Percentiles rank a stretch among this genome's conserved stretches.
Evolutionary conservation across 1,140 invertebrate species (phyloP).

Genomic region (Ylistrum balloti): DNA sequence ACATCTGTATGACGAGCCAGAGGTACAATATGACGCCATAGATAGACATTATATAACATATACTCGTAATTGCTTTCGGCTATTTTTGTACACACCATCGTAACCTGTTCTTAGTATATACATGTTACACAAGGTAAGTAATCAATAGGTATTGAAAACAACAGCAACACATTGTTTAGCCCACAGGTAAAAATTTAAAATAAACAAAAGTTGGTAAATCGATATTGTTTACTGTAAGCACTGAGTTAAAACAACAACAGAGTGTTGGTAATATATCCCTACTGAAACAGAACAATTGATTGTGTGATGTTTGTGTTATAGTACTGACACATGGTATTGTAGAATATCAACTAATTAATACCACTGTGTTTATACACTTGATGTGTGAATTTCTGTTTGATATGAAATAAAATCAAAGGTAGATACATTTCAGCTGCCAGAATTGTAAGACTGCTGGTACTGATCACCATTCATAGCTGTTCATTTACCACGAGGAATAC

Average conservation of each 20-base stretch:
- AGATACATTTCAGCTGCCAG: too few relatives aligned
- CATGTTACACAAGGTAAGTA: neutral
- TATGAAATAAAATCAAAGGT: too few relatives aligned
- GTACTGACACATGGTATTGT: too few relatives aligned
- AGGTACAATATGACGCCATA: too few relatives aligned
- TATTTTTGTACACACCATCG: neutral
- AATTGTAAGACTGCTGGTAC: too few relatives aligned
- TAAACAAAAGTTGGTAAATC: neutral
- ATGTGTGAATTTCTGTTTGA: too few relatives aligned
- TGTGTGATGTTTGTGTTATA: too few relatives aligned
- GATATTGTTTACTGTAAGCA: neutral
- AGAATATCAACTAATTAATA: too few relatives aligned
- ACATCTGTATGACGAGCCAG: neutral
- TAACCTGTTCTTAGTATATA: neutral
- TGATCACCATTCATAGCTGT: too few relatives aligned
- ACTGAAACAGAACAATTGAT: neutral
- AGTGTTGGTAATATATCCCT: neutral
- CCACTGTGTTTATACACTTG: too few relatives aligned
- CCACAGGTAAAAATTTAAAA: neutral
- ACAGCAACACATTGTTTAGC: slow-evolving; percentile 1
- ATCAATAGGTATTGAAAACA: neutral
- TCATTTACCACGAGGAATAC: too few relatives aligned
- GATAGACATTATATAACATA: neutral
- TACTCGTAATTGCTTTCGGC: neutral
- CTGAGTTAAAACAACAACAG: neutral